Base-by-base conservation (phyloP, 2,797 vertebrate species). In the Echeneis naucrates region DNA sequence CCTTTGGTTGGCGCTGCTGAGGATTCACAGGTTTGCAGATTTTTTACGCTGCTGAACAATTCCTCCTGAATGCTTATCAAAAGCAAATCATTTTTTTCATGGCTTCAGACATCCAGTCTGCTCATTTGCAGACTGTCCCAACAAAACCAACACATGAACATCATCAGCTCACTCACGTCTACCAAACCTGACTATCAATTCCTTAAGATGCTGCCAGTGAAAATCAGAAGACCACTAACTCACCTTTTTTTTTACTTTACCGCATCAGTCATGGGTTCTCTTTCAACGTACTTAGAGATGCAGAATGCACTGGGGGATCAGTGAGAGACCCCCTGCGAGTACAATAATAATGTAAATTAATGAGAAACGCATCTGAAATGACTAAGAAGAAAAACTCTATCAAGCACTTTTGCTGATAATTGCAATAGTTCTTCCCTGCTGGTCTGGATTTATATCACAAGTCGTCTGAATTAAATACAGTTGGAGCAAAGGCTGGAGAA, bases 1-100 rank as follows among this genome's bases (percentile, higher is more conserved):
- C 26, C 58, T 54, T 63, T 76, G 40, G 26, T 45, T 57, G 53
- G 26, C 61, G 47, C 8, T 8, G 17, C 24, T 13, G 52, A 21
- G n/a, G 1, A 32, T 32, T 32, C 4, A 32, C 4, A 30, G 30
- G 8, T 32, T 32, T 32, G 30, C 2, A 1, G 4, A 32, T 32
- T 32, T 44, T n/a, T 44, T n/a, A n/a, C n/a, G n/a, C n/a, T n/a
- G n/a, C n/a, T n/a, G n/a, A n/a, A n/a, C n/a, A n/a, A n/a, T n/a
- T n/a, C n/a, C n/a, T n/a, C n/a, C 3, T 19, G 8, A 17, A n/a
- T 45, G 9, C 21, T 45, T 21, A 11, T 8, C n/a, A 8, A 10
- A 2, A 44, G 19, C 37, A 38, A 3, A 14, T 37, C 2, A 37
- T 38, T 38, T 38, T 38, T 44, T n/a, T 44, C 13, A 56, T 23